Conservation (phyloP, 2,888 invertebrate species). For the Lottia scabra region DNA sequence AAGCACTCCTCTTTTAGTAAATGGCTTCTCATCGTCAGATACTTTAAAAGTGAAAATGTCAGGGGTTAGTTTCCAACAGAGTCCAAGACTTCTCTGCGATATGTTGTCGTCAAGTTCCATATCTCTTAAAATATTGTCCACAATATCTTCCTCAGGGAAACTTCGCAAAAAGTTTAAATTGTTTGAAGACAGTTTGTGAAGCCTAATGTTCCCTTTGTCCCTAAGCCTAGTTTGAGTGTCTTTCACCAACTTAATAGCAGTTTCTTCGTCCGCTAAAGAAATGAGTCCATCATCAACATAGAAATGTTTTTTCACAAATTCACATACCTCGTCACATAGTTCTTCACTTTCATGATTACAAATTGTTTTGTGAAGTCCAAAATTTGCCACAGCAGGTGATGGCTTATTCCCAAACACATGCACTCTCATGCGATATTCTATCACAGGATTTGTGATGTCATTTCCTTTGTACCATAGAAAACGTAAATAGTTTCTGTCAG, state of each 20-base stretch:
- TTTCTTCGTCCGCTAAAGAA: conserved; percentile 13
- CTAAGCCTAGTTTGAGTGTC: conserved; percentile 11
- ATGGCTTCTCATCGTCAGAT: conserved; percentile 12
- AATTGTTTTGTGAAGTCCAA: background rate
- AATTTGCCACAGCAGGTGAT: background rate
- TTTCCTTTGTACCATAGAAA: conserved; percentile 21
- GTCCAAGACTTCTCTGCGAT: conserved; percentile 20
- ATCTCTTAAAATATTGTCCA: conserved; percentile 14
- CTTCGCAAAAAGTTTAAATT: conserved; percentile 10
- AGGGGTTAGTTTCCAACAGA: conserved; percentile 17
- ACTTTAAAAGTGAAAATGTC: conserved; percentile 18
- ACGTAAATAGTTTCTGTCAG: conserved; percentile 20
- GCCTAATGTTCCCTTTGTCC: conserved; percentile 19
- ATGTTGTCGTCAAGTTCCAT: conserved; percentile 6
- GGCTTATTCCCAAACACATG: background rate
- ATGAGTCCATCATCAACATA: conserved; percentile 30
- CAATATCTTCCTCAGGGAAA: conserved; percentile 8
- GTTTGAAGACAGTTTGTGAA: conserved; percentile 26
- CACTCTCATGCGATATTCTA: background rate
- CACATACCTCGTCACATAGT: background rate
- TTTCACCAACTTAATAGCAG: conserved; percentile 18
- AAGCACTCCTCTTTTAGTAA: conserved; percentile 22
- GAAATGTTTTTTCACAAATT: conserved; percentile 15
- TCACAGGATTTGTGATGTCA: conserved; percentile 6
- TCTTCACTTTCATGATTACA: background rate